Base-by-base conservation (phyloP, 2,888 invertebrate species). In the Lasius platythorax region DNA sequence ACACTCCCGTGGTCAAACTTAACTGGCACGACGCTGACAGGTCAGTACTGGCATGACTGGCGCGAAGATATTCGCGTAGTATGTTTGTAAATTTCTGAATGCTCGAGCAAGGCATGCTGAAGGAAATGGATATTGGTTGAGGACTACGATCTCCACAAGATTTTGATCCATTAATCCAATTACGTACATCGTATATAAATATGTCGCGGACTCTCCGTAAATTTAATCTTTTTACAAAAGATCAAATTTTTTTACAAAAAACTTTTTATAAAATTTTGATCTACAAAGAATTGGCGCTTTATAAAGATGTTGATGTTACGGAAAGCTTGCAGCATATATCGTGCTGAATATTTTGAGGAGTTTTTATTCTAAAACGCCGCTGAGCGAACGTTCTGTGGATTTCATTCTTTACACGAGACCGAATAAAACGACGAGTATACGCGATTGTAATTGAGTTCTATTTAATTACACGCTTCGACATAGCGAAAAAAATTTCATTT, bases 401-500 rank as follows among this genome's bases (percentile, higher is more conserved):
- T 11, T 23, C 23, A 61, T 72, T 79, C 33, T 58, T 43, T 61
- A 61, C 33, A 18, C 43, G 23, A 72, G 18, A 30, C 15, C n/a
- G 23, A 61, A 61, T 37, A 61, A 72, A 79, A 73, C 33, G 40
- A 30, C 8, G n/a, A 66, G 23, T 33, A 23, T 8, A 61, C 23
- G 43, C 43, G 43, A 72, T 6, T 23, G 46, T 81, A 81, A 81
- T 81, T 23, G 61, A 46, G 56, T 73, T 61, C 46, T 73, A 61
- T 61, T 81, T 81, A 81, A 81, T 81, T 73, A 73, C 46, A 46
- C 73, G 61, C 46, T 61, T 30, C 33, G 50, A 70, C 18, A 23
- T 37, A 33, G 37, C 37, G 46, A 81, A 73, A 70, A 58, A 68
- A 81, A 73, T 81, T 81, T 81, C 58, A 81, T 81, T 81, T 81